Conservation (phyloP, 1,140 invertebrate species). For the Hyposmocoma kahamanoa region DNA sequence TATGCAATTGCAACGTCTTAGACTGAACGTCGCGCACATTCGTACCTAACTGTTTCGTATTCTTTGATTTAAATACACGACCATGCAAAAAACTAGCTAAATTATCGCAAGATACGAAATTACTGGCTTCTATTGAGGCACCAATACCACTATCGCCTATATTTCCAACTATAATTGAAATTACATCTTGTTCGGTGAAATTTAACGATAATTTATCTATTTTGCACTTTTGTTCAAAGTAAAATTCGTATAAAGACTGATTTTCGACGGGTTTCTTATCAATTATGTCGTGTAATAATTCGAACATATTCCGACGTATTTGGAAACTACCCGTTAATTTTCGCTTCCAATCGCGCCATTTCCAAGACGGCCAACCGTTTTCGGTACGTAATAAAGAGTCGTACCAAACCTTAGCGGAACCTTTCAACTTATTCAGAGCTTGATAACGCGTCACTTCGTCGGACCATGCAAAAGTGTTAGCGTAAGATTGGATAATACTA, state of each 20-base stretch:
- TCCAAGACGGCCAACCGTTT: slow-evolving; percentile 1
- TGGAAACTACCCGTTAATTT: slow-evolving; percentile 1
- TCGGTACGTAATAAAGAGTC: neutral
- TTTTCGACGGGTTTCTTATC: neutral
- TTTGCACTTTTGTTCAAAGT: slow-evolving; percentile 1
- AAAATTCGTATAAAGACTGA: slow-evolving; percentile 6
- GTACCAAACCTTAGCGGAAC: slow-evolving; percentile 5
- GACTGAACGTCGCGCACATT: neutral
- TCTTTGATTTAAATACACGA: neutral
- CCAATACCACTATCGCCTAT: neutral
- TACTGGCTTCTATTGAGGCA: neutral
- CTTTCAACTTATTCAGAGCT: slow-evolving; percentile 2
- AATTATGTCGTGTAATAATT: neutral
- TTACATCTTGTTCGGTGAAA: slow-evolving; percentile 4
- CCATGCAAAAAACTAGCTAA: slow-evolving; percentile 7
- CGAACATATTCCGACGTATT: slow-evolving; percentile 5
- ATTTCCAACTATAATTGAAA: slow-evolving; percentile 5
- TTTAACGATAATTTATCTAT: neutral
- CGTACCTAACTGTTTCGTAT: neutral
- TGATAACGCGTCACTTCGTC: slow-evolving; percentile 11
- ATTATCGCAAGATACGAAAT: neutral
- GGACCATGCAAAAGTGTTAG: slow-evolving; percentile 6
- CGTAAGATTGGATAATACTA: neutral
- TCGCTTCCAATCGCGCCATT: neutral
- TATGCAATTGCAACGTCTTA: neutral